Evolutionary conservation across 2,113 vertebrate genomes (phyloP).

Genomic region (Dendropsophus ebraccatus): DNA sequence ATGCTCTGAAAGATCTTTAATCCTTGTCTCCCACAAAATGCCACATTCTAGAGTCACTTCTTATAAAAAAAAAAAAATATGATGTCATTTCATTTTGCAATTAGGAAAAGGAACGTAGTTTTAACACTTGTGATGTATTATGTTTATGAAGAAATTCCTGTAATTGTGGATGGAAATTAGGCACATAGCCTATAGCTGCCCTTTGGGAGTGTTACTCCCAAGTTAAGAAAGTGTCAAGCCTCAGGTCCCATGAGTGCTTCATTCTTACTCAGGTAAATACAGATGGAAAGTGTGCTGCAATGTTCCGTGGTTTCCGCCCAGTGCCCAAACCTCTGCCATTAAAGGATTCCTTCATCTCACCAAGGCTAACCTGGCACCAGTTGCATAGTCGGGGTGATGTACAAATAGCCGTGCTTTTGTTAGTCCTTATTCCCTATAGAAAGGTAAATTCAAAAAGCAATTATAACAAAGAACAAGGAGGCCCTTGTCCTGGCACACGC

Average conservation of each 20-base stretch:
- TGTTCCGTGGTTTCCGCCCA: conserved; percentile 26
- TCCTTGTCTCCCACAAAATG: not conserved
- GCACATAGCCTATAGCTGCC: not conserved
- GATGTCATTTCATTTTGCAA: not conserved
- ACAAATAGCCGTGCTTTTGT: conserved; percentile 44
- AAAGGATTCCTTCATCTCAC: conserved; percentile 30
- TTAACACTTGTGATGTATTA: not conserved
- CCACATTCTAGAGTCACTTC: not conserved
- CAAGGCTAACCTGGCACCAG: conserved; percentile 43
- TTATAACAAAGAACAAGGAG: conserved; percentile 52
- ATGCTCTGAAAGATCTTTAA: too few species aligned
- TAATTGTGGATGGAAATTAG: not conserved
- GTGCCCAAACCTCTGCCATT: not conserved
- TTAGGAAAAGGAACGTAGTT: not conserved
- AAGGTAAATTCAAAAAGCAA: conserved; percentile 45
- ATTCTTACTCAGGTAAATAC: conserved; percentile 21
- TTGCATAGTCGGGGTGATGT: conserved; percentile 32
- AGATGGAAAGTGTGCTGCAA: conserved; percentile 32
- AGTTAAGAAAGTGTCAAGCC: not conserved
- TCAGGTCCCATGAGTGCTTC: conserved; percentile 14
- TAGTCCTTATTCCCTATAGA: conserved; percentile 34
- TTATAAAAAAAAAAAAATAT: not conserved
- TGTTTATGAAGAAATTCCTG: not conserved
- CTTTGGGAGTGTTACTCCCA: conserved; percentile 1
- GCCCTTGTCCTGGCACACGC: conserved; percentile 50